A percentile compares a stretch with the other conserved stretches of the same genome.
phyloP scores from a whole-genome alignment of 1,140 invertebrate species.

The Dolichoris vasculosae region DNA sequence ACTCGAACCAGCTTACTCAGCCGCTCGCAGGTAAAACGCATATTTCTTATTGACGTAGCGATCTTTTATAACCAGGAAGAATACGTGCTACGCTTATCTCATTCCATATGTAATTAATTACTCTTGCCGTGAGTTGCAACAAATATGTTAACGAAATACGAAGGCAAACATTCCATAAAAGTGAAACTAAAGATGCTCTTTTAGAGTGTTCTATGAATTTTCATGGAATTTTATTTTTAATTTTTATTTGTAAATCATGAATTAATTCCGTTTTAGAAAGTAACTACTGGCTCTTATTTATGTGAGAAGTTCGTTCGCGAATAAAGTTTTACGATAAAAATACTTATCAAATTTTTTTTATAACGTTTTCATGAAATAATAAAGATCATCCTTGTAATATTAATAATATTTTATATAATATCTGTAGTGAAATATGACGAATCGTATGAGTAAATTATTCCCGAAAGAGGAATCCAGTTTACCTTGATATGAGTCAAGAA shows the following conservation, averaged over 20 bases:
- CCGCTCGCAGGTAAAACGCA: neutral
- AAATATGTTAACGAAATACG: neutral
- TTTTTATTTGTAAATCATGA: neutral
- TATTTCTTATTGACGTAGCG: neutral
- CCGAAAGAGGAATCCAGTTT: neutral
- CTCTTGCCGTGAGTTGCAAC: neutral
- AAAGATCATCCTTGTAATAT: neutral
- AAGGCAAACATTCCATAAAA: slow-evolving; percentile 26
- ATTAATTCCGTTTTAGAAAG: neutral
- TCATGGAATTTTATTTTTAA: neutral
- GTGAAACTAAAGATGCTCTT: slow-evolving; percentile 14
- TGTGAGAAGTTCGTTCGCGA: neutral
- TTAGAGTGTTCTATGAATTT: neutral
- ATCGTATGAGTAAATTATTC: neutral
- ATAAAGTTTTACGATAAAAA: neutral
- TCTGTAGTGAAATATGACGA: neutral
- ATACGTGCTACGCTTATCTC: neutral
- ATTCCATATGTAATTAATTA: slow-evolving; percentile 1
- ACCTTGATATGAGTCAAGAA: slow-evolving; percentile 1
- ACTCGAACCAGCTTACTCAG: neutral
- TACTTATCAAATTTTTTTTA: neutral
- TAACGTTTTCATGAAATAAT: neutral
- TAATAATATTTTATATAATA: neutral
- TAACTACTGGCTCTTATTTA: neutral
- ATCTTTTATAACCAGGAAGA: slow-evolving; percentile 7